These are phyloP conservation scores for Oreochromis spilurus DNA, from an alignment of 2,113 vertebrate genomes.

Conservation along the genomic window DNA sequence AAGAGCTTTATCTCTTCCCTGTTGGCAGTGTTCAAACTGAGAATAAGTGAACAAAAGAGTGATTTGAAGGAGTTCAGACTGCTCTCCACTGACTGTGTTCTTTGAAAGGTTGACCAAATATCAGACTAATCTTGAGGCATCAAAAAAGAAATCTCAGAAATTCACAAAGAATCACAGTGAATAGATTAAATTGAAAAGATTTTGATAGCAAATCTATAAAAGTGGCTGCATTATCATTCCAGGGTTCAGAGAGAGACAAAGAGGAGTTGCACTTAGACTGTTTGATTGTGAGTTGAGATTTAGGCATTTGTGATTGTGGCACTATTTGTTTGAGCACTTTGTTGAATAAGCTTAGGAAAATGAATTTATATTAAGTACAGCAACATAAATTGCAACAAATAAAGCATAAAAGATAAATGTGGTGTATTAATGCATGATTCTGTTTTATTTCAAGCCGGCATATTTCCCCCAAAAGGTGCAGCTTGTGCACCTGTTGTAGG, in stretches of 20 bases:
- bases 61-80: background rate
- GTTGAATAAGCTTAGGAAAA: background rate
- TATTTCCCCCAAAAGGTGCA: background rate
- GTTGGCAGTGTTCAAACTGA: background rate
- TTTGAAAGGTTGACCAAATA: background rate
- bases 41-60: background rate
- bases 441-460: background rate
- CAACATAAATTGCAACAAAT: background rate
- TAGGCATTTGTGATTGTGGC: background rate
- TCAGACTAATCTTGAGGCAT: background rate
- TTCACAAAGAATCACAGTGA: background rate
- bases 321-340: background rate
- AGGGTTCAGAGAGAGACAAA: background rate
- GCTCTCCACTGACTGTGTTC: background rate
- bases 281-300: background rate
- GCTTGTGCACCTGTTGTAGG: background rate
- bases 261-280: background rate
- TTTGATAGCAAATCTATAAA: background rate
- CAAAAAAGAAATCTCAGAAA: background rate
- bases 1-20: background rate
- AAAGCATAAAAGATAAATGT: background rate
- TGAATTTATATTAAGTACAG: background rate
- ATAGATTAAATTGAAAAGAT: conserved; percentile 3
- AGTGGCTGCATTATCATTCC: background rate
- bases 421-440: background rate